Base-by-base conservation (phyloP, 2,888 invertebrate species). In the Leptinotarsa peninsularis region DNA sequence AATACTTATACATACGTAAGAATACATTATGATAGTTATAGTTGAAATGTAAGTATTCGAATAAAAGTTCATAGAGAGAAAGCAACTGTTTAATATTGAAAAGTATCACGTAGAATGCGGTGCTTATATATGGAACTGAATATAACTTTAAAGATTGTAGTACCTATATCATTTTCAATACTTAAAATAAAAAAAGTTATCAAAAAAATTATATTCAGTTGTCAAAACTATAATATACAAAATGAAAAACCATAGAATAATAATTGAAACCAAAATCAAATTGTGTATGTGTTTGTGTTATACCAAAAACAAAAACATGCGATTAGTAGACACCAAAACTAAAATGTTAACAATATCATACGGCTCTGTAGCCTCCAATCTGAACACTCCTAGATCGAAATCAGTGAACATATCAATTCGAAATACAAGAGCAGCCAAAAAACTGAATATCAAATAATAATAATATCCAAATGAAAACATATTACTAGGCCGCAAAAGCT, bases 81-180 rank as follows among this genome's bases (percentile, higher is more conserved):
- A 18, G 15, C 5, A 43, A n/a, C 5, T 43, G 21, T 13, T 58
- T 43, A 72, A 49, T 68, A 66, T 71, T 74, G 67, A 74, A 74
- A 71, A 71, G 58, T 74, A 71, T 58, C 67, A 58, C 49, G 54
- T 66, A 49, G 50, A 66, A 71, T 50, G 69, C 21, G 56, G 69
- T 75, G 72, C 75, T 27, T 63, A 56, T 52, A 75, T 43, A 63
- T n/a, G 54, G 68, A 72, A 72, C 68, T 49, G 72, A 75, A 75
- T 56, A 69, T 58, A 21, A 75, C 67, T 72, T 54, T n/a, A 14
- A 52, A 43, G 43, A 43, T 43, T 43, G 43, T 43, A 13, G 10
- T 43, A 21, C 21, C 21, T 21, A 43, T 10, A 43, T 10, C 10
- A 43, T 43, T 43, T 43, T 43, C 43, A 13, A 43, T 43, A 15